phyloP scores from a whole-genome alignment of 2,113 vertebrate genomes.

The Tachysurus vachellii region DNA sequence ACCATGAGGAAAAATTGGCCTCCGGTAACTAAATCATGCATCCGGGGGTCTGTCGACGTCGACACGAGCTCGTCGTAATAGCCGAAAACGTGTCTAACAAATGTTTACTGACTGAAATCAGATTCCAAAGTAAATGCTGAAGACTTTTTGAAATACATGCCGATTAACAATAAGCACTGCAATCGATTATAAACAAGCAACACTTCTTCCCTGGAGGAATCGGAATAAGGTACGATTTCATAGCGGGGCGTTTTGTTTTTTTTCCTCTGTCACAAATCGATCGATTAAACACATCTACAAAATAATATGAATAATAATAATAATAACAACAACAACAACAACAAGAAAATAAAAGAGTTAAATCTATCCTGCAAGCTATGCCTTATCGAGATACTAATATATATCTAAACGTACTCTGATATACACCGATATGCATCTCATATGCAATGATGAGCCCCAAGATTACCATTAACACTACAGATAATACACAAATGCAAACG shows the following conservation, averaged over 20 bases:
- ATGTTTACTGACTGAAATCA: neutral
- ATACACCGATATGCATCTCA: conserved; percentile 85
- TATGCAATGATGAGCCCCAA: conserved; percentile 89
- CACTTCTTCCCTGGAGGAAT: neutral
- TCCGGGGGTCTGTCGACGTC: neutral
- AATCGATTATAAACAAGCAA: neutral
- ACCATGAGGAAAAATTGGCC: neutral
- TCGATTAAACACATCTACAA: conserved; percentile 5
- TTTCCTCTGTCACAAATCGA: neutral
- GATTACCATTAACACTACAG: conserved; percentile 73
- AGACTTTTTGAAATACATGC: neutral
- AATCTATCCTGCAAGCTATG: conserved; percentile 90
- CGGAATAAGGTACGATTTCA: conserved; percentile 4
- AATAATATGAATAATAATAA: neutral
- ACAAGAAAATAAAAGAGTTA: conserved; percentile 62
- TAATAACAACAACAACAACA: too few relatives aligned
- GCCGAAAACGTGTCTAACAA: too few relatives aligned
- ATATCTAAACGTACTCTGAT: conserved; percentile 78
- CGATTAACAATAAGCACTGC: conserved; percentile 23
- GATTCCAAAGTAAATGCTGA: neutral
- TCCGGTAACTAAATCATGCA: neutral
- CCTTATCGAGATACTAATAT: conserved; percentile 72
- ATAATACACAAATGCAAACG: conserved; percentile 92
- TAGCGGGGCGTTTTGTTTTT: neutral
- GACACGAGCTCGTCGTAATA: neutral